These are phyloP conservation scores for Minunthozetes semirufus DNA, from an alignment of 2,888 invertebrate genomes.

Conservation along the genomic window DNA sequence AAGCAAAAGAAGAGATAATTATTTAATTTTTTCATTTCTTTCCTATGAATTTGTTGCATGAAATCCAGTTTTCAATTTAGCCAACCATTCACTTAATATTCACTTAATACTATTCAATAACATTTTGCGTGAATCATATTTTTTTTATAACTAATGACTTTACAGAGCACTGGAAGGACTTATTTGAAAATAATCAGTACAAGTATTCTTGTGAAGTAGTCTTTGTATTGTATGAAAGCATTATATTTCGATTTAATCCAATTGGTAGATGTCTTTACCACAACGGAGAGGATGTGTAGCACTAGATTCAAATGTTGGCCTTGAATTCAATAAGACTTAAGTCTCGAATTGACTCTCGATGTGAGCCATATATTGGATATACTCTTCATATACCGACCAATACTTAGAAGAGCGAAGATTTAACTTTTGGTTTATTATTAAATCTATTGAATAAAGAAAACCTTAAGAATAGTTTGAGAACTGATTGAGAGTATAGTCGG, in stretches of 20 bases:
- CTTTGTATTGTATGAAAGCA: constrained; percentile 5
- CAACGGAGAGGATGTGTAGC: constrained; percentile 19
- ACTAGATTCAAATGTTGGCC: background rate
- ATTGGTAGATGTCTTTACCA: background rate
- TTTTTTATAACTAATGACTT: constrained; percentile 22
- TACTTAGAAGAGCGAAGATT: constrained; percentile 4
- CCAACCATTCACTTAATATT: constrained; percentile 22
- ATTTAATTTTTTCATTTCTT: constrained; percentile 1
- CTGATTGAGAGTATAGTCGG: background rate
- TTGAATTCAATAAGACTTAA: constrained; percentile 20
- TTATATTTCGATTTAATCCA: constrained; percentile 1
- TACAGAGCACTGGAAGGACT: constrained; percentile 24
- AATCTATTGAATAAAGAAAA: background rate
- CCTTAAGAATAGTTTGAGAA: background rate
- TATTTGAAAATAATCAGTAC: constrained; percentile 1
- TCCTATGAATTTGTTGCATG: background rate
- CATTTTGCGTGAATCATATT: constrained; percentile 15
- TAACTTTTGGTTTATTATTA: constrained; percentile 16
- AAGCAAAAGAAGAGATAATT: constrained; percentile 16
- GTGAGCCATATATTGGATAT: constrained; percentile 19
- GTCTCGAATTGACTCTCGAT: background rate
- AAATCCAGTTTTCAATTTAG: constrained; percentile 27
- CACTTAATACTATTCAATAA: constrained; percentile 21
- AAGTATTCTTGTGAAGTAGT: background rate
- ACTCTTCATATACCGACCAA: background rate